Evolutionary conservation across 2,113 vertebrate genomes (phyloP), one percentile per base, ranked within the genome.

Genomic region (Zosterops japonicus): DNA sequence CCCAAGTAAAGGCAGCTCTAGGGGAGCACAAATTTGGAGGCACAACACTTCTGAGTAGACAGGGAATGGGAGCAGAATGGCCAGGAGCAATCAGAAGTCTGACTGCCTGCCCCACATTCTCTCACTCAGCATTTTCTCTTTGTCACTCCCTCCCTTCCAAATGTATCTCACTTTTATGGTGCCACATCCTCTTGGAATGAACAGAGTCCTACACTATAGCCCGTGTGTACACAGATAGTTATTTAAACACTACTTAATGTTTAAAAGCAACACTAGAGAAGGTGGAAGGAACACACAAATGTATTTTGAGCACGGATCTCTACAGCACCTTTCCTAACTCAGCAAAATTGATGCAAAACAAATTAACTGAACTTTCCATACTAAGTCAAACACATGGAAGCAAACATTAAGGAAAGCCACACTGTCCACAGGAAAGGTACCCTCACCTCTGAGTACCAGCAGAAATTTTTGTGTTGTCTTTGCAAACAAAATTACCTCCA

Each of bases 401-500:
- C 20, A 86, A 81, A 33, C 39, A 81, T 15, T 44, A 44, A 41
- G 50, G 50, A 56, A 46, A 60, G n/a, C 11, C 76, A 83, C 29
- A 61, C 5, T 12, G 35, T 19, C 65, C 65, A 72, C 50, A 67
- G 67, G 18, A 82, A 81, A 69, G 27, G 39, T 8, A n/a, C 4
- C 9, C 61, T 82, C 35, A 64, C 47, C 22, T 81, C 44, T 74
- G 33, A 78, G n/a, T 2, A 36, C 27, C 17, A 67, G 15, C n/a
- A 60, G 35, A 63, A 70, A 75, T 71, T 7, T 3, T 0, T 33
- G 24, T 44, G 78, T 47, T 72, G 44, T n/a, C 53, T 80, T 42
- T 55, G 67, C 67, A 89, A 88, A 89, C 77, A 41, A 17, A 35
- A 68, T 96, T 97, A 99, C 99, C 99, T 99, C 99, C 33, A 99